Evolutionary conservation across 2,113 vertebrate species (phyloP).

Genomic region (Piaya cayana): DNA sequence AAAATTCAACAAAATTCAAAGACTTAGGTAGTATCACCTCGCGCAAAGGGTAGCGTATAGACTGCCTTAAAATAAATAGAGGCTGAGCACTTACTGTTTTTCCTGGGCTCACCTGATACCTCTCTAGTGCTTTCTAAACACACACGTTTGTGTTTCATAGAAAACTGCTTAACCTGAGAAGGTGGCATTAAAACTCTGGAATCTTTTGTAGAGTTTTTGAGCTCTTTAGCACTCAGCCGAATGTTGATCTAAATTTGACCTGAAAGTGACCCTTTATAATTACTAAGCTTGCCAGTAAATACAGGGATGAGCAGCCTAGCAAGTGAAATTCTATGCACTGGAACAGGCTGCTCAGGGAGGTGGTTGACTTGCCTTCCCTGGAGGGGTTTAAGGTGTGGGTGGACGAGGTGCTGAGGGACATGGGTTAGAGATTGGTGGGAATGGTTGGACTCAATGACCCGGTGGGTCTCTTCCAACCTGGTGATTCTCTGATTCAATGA

Average conservation of each 20-base stretch:
- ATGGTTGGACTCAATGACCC: no score
- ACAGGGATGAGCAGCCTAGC: background rate
- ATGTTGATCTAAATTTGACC: background rate
- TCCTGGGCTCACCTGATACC: background rate
- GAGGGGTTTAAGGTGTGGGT: no score
- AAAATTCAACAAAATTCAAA: background rate
- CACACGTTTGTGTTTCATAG: background rate
- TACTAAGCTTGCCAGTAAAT: background rate
- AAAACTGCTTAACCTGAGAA: background rate
- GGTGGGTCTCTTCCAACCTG: no score
- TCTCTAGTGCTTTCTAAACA: background rate
- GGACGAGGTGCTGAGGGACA: no score
- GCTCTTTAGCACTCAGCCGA: background rate
- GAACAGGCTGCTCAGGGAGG: no score
- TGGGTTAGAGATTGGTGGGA: no score
- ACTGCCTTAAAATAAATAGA: background rate
- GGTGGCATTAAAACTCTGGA: background rate
- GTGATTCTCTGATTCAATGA: no score
- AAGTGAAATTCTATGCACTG: no score
- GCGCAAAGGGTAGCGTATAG: background rate
- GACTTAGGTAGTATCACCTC: background rate
- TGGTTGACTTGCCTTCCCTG: no score
- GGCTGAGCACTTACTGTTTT: accelerated
- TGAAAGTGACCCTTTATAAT: background rate
- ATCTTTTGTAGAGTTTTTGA: background rate